These are phyloP conservation scores for Ondatra zibethicus DNA, from an alignment of 2,113 vertebrate species.

Conservation along the genomic window DNA sequence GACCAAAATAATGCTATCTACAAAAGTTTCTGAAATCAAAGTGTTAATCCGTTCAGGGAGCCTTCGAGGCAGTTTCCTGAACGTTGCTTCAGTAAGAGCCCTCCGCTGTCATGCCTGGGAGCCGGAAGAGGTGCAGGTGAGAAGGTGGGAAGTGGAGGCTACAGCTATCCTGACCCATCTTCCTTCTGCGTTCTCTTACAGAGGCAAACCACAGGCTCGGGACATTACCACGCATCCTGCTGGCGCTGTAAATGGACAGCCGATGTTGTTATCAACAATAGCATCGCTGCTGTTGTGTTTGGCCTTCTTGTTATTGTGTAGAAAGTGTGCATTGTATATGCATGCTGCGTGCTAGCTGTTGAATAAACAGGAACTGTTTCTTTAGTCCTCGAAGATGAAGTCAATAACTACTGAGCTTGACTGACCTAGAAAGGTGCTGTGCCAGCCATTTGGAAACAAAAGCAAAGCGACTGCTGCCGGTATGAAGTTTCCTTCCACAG, in stretches of 20 bases:
- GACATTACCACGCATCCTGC: background rate
- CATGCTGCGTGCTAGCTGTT: background rate
- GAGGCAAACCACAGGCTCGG: background rate
- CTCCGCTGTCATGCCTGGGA: too few species aligned
- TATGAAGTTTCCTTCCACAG: background rate
- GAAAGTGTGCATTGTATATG: background rate
- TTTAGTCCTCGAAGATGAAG: background rate
- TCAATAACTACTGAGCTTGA: background rate
- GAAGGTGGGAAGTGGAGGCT: background rate
- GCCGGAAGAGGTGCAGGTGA: background rate
- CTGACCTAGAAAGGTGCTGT: background rate
- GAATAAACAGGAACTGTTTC: slow-evolving; percentile 1
- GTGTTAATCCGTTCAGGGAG: background rate
- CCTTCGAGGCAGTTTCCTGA: slow-evolving; percentile 58
- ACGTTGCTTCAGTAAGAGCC: background rate
- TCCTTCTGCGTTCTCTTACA: background rate
- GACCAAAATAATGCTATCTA: slow-evolving; percentile 47
- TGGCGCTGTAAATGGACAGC: background rate
- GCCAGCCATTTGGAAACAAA: slow-evolving; percentile 17
- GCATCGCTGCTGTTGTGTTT: background rate
- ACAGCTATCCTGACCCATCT: background rate
- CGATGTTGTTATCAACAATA: background rate
- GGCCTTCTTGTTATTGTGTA: background rate
- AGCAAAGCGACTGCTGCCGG: background rate
- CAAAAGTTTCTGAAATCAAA: slow-evolving; percentile 40